These are phyloP conservation scores for Molossus alvarezi DNA, from an alignment of 2,797 vertebrate genomes.

Conservation along the genomic window DNA sequence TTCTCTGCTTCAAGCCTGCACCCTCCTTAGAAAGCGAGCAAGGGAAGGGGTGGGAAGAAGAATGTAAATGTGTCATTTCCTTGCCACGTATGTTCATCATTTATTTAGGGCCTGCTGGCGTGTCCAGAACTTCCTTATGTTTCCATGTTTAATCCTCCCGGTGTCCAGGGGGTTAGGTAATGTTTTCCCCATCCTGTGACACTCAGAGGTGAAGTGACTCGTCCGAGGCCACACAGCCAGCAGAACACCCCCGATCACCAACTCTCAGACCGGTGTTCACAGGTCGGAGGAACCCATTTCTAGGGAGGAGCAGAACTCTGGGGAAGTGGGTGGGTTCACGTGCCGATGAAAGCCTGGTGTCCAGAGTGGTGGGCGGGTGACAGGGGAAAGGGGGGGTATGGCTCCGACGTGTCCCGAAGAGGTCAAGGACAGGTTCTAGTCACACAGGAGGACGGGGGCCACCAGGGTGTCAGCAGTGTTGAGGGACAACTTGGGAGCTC, in stretches of 20 bases:
- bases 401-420: neutral
- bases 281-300: neutral
- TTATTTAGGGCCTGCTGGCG: neutral
- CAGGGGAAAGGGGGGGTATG: neutral
- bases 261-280: neutral
- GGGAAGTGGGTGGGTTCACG: neutral
- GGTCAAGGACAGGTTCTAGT: neutral
- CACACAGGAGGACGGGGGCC: neutral
- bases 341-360: neutral
- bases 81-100: neutral
- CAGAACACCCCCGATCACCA: rapidly evolving
- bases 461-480: neutral
- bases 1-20: neutral
- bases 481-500: neutral
- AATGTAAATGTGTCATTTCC: neutral
- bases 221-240: neutral
- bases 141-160: neutral
- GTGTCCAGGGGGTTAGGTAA: neutral
- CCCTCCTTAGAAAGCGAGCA: neutral
- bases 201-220: neutral
- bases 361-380: neutral
- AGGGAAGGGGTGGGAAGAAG: neutral
- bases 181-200: neutral
- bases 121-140: neutral
- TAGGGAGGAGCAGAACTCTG: neutral